Evolutionary conservation across 1,140 invertebrate genomes (phyloP).

Genomic region (Temnothorax nylanderi): DNA sequence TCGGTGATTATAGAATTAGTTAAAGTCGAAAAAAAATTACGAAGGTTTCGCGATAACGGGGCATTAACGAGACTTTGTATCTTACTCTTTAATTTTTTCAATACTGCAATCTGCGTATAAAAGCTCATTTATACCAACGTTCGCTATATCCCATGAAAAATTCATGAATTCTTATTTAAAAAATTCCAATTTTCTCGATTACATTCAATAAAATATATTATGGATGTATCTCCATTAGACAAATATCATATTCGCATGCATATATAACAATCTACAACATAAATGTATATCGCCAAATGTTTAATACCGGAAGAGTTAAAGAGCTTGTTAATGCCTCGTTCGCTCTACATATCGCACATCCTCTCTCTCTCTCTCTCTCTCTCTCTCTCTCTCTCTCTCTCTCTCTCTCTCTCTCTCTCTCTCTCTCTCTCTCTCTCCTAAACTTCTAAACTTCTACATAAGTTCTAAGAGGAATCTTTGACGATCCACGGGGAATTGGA

Average conservation of each 20-base stretch:
- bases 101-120: neutral
- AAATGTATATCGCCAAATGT: neutral
- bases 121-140: neutral
- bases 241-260: neutral
- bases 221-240: neutral
- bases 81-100: neutral
- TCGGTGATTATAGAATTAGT: neutral
- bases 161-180: neutral
- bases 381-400: neutral
- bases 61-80: neutral
- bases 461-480: slow-evolving; percentile 23
- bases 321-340: neutral
- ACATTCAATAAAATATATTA: neutral
- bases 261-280: neutral
- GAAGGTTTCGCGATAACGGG: neutral
- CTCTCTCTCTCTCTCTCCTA: neutral
- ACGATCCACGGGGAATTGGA: slow-evolving; percentile 23
- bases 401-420: no score
- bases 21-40: slow-evolving; percentile 11
- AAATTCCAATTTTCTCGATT: neutral
- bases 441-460: neutral
- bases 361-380: neutral
- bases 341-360: neutral
- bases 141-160: neutral
- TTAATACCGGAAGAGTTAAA: neutral